Evolutionary conservation across 2,797 vertebrate genomes (phyloP).

Genomic region (Phoxinus dragarum): DNA sequence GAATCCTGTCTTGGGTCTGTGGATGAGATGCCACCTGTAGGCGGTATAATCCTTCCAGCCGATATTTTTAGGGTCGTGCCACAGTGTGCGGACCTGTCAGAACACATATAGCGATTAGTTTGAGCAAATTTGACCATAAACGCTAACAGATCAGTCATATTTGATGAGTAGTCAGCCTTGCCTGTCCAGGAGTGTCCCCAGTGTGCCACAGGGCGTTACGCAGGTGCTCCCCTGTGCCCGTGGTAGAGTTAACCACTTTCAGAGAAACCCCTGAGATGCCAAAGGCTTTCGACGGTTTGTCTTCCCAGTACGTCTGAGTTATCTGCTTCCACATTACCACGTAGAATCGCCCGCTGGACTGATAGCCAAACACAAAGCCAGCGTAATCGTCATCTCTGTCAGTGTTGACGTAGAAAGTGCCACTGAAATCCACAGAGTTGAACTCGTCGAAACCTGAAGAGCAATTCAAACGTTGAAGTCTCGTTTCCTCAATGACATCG

Average conservation of each 20-base stretch:
- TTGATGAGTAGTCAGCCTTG: conserved; percentile 64
- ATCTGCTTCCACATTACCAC: conserved; percentile 99
- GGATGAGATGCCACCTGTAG: conserved; percentile 97
- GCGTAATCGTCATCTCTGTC: conserved; percentile 98
- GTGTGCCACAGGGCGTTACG: conserved; percentile 98
- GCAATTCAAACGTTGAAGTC: not conserved
- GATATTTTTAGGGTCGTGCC: conserved; percentile 97
- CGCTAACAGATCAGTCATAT: not conserved
- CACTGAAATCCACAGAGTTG: conserved; percentile 95
- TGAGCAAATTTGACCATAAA: not conserved
- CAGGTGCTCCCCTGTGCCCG: conserved; percentile 92
- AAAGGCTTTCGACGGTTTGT: conserved; percentile 94
- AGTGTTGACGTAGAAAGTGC: conserved; percentile 98
- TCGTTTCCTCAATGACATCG: not conserved
- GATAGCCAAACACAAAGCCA: conserved; percentile 97
- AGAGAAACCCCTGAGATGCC: conserved; percentile 97
- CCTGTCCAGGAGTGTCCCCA: conserved; percentile 94
- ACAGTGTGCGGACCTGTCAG: conserved; percentile 90
- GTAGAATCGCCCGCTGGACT: conserved; percentile 96
- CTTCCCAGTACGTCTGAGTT: conserved; percentile 99
- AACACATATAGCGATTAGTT: conserved; percentile 17
- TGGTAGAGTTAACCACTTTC: conserved; percentile 98
- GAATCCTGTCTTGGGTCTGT: conserved; percentile 95
- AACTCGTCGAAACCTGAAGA: conserved; percentile 83
- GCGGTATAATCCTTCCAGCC: conserved; percentile 99